These are phyloP conservation scores for Fragum sueziense DNA, from an alignment of 2,888 invertebrate genomes.

Conservation along the genomic window DNA sequence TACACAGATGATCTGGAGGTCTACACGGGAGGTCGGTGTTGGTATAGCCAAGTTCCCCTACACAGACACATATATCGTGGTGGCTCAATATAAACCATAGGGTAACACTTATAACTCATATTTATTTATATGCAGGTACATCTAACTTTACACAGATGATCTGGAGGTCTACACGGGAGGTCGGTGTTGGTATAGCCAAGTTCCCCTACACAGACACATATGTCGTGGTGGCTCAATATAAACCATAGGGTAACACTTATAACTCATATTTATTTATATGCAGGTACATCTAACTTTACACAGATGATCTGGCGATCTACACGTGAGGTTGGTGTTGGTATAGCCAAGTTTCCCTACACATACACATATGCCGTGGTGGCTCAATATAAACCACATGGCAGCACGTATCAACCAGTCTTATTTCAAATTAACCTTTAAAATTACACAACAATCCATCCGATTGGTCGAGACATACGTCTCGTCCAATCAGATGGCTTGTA, in stretches of 20 bases:
- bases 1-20: conserved; percentile 70
- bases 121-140: conserved; percentile 51
- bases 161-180: conserved; percentile 63
- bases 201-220: conserved; percentile 60
- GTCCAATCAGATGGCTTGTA: too few relatives aligned
- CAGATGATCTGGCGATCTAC: too few relatives aligned
- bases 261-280: too few relatives aligned
- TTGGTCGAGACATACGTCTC: too few relatives aligned
- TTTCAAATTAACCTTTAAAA: too few relatives aligned
- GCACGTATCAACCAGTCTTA: too few relatives aligned
- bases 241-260: conserved; percentile 66
- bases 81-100: conserved; percentile 67
- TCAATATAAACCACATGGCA: too few relatives aligned
- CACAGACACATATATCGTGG: conserved; percentile 64
- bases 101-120: conserved; percentile 55
- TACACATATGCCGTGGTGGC: too few relatives aligned
- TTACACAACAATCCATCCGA: too few relatives aligned
- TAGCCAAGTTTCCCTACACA: too few relatives aligned
- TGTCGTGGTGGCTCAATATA: conserved; percentile 69
- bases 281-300: too few relatives aligned
- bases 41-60: conserved; percentile 66
- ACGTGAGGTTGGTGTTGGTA: too few relatives aligned
- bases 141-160: conserved; percentile 70
- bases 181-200: conserved; percentile 70
- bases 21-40: conserved; percentile 63